Evolutionary conservation across 1,140 invertebrate genomes (phyloP), one percentile per base, ranked within the genome.

Genomic region (Leptopilina boulardi): DNA sequence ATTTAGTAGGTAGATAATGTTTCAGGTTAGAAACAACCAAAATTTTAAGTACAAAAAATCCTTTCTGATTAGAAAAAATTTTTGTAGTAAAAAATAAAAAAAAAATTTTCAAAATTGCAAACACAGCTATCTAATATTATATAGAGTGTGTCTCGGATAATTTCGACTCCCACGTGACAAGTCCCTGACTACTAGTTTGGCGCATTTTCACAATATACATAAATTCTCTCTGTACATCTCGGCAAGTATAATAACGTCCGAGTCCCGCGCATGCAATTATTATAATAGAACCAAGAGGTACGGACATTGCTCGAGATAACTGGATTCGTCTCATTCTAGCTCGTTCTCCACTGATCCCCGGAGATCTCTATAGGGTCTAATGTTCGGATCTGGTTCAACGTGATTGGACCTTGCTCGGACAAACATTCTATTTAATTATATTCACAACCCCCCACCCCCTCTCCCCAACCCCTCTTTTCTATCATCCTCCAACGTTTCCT

Each of bases 361-460:
- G 80, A 80, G 82, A 54, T 76, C 54, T 73, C 19, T 77, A 51
- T n/a, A 76, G 15, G 59, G 75, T 82, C 80, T 82, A 84, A 84
- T 84, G 82, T 82, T 80, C 80, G 79, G 82, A 84, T 77, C 82
- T 79, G 79, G 82, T 82, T 84, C 74, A 77, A 79, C 80, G 82
- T 84, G 82, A 84, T 84, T 84, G 80, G 80, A 82, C 82, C 79
- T 79, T 80, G 77, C 80, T 80, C 79, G 80, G 82, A 84, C 82
- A 84, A 82, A 79, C 80, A 78, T 80, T 80, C 82, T 84, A 82
- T 84, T 84, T 84, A 82, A 84, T 84, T 82, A 82, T 84, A 84
- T 84, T 84, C 82, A 76, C 75, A 74, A 9, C 8, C 34, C 34
- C 34, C 34, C n/a, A n/a, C n/a, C n/a, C n/a, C n/a, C n/a, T n/a